Percentiles rank a stretch among this genome's conserved stretches.
Evolutionary conservation across 2,113 vertebrate genomes (phyloP).

Genomic region (Pelecanoides urinatrix): DNA sequence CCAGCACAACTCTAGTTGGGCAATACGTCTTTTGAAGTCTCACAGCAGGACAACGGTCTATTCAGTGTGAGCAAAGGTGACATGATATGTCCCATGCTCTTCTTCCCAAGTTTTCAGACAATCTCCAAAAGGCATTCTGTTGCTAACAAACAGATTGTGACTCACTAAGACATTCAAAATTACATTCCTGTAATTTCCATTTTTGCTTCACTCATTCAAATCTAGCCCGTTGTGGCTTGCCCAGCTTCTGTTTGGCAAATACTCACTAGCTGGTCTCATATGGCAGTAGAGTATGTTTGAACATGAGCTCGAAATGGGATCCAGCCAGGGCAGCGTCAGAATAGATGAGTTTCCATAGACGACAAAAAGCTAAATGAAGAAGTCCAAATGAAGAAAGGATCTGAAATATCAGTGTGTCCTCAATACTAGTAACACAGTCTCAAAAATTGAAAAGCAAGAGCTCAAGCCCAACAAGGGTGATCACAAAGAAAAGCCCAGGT

Average conservation of each 20-base stretch:
- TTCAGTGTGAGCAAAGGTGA: background rate
- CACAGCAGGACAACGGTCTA: background rate
- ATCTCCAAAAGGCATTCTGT: background rate
- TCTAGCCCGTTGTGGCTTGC: background rate
- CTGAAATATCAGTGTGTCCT: background rate
- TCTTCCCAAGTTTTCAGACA: background rate
- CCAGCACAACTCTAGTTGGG: background rate
- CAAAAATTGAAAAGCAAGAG: background rate
- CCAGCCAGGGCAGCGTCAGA: background rate
- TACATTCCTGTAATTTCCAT: background rate
- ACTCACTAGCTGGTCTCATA: background rate
- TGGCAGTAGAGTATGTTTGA: background rate
- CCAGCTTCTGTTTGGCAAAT: background rate
- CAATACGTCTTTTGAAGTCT: background rate
- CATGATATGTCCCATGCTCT: background rate
- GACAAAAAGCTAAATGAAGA: background rate
- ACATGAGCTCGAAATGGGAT: background rate
- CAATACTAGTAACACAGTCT: background rate
- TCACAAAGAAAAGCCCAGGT: background rate
- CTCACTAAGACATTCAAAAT: conserved; percentile 4
- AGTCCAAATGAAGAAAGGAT: background rate
- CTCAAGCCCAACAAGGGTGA: background rate
- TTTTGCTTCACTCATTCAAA: background rate
- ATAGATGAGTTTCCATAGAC: background rate
- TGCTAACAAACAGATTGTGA: conserved; percentile 27